Base-by-base conservation (phyloP, 2,797 vertebrate genomes). In the Limosa lapponica region DNA sequence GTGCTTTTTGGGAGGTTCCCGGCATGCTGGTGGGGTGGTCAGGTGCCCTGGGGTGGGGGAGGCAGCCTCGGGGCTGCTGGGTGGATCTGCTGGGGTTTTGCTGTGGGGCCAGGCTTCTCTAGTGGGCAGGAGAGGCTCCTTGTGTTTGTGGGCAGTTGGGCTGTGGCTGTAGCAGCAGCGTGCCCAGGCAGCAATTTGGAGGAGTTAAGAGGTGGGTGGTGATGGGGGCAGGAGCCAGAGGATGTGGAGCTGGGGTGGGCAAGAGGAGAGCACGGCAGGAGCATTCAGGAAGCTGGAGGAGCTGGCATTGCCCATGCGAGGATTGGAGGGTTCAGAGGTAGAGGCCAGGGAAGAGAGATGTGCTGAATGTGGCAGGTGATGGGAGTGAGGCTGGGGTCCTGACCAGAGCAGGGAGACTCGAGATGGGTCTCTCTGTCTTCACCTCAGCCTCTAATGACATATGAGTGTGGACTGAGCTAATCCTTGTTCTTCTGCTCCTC, bases 351-450 rank as follows among this genome's bases (percentile, higher is more conserved):
- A n/a, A 41, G 25, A 65, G 59, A 66, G 70, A 32, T 0, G 0
- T 17, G 22, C 15, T 32, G 18, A 15, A 0, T 44, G 39, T 0
- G 14, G 37, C 37, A 41, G 28, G 13, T 8, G 73, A 73, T 15
- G 44, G 11, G 37, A 51, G 8, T 5, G 44, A 64, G 17, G 30
- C 55, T 2, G 3, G 4, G 49, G 23, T 12, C 12, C 8, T 18
- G 20, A 10, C 24, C 52, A 37, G 32, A 57, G 8, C 0, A 3
- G 9, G 43, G 36, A 54, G 27, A 7, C 39, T 51, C 0, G 0
- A 25, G 39, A 6, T 37, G 28, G 24, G 8, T 16, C n/a, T 44
- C 13, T 67, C 2, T 39, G 13, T 37, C 20, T 64, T 16, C 18
- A 3, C 6, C 37, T 6, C 14, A 52, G 49, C 13, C 55, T 5